A percentile compares a stretch with the other conserved stretches of the same genome.
phyloP scores from a whole-genome alignment of 2,797 vertebrate species.

The Gymnoscopelus braueri region DNA sequence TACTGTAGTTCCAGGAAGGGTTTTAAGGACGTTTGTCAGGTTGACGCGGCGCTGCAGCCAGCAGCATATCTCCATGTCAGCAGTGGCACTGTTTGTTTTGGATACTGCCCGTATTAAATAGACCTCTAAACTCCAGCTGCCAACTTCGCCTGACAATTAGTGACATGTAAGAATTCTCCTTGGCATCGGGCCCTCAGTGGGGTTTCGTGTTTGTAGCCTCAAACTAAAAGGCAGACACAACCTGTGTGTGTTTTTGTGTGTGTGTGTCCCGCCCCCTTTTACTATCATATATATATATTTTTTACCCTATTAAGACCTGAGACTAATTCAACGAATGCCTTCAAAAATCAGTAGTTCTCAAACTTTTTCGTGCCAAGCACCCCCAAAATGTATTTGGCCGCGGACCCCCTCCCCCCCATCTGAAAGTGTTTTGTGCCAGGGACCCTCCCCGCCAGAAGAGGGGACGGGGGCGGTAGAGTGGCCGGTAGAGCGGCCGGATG shows the following conservation, averaged over 20 bases:
- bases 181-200: conserved; percentile 50
- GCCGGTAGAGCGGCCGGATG: too few relatives aligned
- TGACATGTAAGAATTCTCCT: conserved; percentile 74
- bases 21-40: conserved; percentile 43
- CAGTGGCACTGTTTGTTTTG: conserved; percentile 80
- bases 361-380: too few relatives aligned
- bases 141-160: conserved; percentile 73
- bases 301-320: too few relatives aligned
- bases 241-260: background rate
- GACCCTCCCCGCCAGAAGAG: too few relatives aligned
- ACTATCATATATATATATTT: background rate
- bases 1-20: conserved; percentile 14
- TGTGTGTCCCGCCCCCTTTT: background rate
- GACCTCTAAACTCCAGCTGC: conserved; percentile 66
- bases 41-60: conserved; percentile 62
- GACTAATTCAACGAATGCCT: too few relatives aligned
- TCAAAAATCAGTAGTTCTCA: too few relatives aligned
- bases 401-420: too few relatives aligned
- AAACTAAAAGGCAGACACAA: conserved; percentile 41
- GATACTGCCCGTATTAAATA: conserved; percentile 76
- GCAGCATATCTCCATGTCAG: conserved; percentile 73
- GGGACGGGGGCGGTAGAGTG: too few relatives aligned
- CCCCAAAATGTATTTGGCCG: too few relatives aligned
- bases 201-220: conserved; percentile 63
- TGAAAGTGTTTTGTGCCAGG: too few relatives aligned